Evolutionary conservation across 2,888 invertebrate genomes (phyloP).

Genomic region (Chrysopilus asiliformis): DNA sequence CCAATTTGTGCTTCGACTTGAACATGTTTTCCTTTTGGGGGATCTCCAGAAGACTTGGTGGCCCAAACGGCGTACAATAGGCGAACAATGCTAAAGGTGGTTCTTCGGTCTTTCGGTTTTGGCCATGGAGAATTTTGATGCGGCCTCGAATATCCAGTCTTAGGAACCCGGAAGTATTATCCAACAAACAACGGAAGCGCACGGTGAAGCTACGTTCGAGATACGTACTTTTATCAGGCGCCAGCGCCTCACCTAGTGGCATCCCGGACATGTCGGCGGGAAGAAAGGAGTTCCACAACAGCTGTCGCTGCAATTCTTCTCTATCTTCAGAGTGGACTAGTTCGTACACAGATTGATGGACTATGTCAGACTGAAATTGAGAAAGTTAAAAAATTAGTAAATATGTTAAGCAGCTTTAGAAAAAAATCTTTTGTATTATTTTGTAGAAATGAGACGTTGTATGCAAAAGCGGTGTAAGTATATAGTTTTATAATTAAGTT

Average conservation of each 20-base stretch:
- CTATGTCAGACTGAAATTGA: conserved; percentile 95
- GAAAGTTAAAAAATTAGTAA: conserved; percentile 2
- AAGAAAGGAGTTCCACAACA: conserved; percentile 89
- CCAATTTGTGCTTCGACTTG: conserved; percentile 98
- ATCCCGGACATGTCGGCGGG: conserved; percentile 46
- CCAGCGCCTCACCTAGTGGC: conserved; percentile 75
- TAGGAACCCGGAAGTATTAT: conserved; percentile 98
- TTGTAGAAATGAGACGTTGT: background rate
- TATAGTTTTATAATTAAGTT: too few species aligned
- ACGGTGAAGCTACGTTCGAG: conserved; percentile 96
- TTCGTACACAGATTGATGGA: conserved; percentile 98
- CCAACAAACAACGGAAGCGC: conserved; percentile 93
- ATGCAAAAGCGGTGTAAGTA: background rate
- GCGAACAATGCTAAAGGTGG: conserved; percentile 92
- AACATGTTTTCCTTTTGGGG: conserved; percentile 99
- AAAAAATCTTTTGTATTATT: too few species aligned
- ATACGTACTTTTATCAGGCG: conserved; percentile 77
- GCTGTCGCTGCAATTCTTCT: conserved; percentile 88
- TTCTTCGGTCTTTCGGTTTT: conserved; percentile 87
- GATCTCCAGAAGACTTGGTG: conserved; percentile 90
- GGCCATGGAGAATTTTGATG: conserved; percentile 91
- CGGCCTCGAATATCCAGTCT: conserved; percentile 95
- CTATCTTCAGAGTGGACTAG: conserved; percentile 97
- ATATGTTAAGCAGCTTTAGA: conserved; percentile 2
- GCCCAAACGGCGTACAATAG: conserved; percentile 97